Conservation (phyloP, 2,113 vertebrate species). For the Synchiropus splendidus region DNA sequence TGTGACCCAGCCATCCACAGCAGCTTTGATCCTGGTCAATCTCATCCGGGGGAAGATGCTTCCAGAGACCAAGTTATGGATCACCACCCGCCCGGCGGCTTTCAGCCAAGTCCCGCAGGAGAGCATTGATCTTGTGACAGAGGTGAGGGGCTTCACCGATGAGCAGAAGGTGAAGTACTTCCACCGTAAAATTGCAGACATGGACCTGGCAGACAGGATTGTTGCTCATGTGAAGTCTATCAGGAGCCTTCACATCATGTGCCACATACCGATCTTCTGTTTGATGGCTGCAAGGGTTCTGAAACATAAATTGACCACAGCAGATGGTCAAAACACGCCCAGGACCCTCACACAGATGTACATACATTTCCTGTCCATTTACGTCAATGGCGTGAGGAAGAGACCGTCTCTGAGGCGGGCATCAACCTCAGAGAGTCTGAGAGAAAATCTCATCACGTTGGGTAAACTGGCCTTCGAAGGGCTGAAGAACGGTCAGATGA, state of each 20-base stretch:
- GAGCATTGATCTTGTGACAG: conserved; percentile 36
- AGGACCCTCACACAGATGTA: conserved; percentile 56
- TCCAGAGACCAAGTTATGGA: conserved; percentile 33
- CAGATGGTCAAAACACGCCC: conserved; percentile 23
- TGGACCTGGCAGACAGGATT: conserved; percentile 22
- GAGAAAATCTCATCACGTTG: conserved; percentile 26
- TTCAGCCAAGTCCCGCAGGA: conserved; percentile 36
- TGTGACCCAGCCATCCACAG: conserved; percentile 3
- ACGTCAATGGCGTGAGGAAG: conserved; percentile 21
- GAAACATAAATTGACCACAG: conserved; percentile 8
- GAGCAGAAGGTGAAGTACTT: conserved; percentile 53
- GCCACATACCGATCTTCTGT: conserved; percentile 58
- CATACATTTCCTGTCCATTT: conserved; percentile 38
- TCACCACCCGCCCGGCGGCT: conserved; percentile 44
- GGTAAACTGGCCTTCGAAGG: conserved; percentile 48
- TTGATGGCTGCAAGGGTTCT: conserved; percentile 41
- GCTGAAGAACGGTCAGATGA: conserved; percentile 37
- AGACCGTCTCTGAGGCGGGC: conserved; percentile 16
- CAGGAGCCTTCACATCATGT: conserved; percentile 59
- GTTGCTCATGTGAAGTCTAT: conserved; percentile 44
- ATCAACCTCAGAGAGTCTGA: conserved; percentile 10
- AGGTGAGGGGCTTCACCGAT: conserved; percentile 52
- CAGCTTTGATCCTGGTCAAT: conserved; percentile 40
- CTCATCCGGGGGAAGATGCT: conserved; percentile 45
- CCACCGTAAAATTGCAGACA: conserved; percentile 24